Percentiles rank a stretch among this genome's conserved stretches.
These are phyloP conservation scores for Dendrophyllia cribrosa DNA, from an alignment of 64 coral and sea anemone genomes.

Conservation along the genomic window DNA sequence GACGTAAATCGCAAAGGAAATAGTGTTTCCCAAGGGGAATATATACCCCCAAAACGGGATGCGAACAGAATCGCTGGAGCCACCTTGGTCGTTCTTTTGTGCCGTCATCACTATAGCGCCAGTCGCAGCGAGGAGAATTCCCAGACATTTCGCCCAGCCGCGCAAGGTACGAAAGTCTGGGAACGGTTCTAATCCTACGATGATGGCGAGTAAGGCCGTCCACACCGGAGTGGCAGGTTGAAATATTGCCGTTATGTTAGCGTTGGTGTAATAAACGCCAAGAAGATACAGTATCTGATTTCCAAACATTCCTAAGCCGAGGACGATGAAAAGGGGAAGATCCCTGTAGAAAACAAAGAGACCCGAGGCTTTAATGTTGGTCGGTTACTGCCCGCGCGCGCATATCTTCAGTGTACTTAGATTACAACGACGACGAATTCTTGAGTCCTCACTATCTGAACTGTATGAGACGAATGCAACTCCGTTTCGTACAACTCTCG, in stretches of 20 bases:
- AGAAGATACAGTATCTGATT: slow-evolving; percentile 85
- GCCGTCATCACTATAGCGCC: slow-evolving; percentile 67
- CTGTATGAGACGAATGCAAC: no score
- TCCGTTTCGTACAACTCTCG: no score
- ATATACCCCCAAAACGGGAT: slow-evolving; percentile 67
- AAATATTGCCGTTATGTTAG: slow-evolving; percentile 87
- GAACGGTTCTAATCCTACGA: slow-evolving; percentile 71
- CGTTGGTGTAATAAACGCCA: slow-evolving; percentile 88
- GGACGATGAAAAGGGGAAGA: slow-evolving; percentile 74
- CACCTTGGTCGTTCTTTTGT: slow-evolving; percentile 26
- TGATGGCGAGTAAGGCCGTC: slow-evolving; percentile 79
- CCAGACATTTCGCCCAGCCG: slow-evolving; percentile 78
- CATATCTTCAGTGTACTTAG: no score
- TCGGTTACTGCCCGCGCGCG: no score
- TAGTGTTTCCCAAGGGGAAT: slow-evolving; percentile 76
- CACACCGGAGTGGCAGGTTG: slow-evolving; percentile 87
- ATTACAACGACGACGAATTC: no score
- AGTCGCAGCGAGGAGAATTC: slow-evolving; percentile 69
- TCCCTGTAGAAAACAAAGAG: slow-evolving; percentile 48
- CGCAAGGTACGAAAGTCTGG: slow-evolving; percentile 56
- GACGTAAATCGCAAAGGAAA: slow-evolving; percentile 72
- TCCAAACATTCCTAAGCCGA: slow-evolving; percentile 88
- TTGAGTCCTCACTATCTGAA: no score
- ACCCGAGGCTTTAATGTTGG: not conserved
- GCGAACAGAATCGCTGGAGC: not conserved